These are phyloP conservation scores for Aspiorhynchus laticeps DNA, from an alignment of 2,113 vertebrate species.

Conservation along the genomic window DNA sequence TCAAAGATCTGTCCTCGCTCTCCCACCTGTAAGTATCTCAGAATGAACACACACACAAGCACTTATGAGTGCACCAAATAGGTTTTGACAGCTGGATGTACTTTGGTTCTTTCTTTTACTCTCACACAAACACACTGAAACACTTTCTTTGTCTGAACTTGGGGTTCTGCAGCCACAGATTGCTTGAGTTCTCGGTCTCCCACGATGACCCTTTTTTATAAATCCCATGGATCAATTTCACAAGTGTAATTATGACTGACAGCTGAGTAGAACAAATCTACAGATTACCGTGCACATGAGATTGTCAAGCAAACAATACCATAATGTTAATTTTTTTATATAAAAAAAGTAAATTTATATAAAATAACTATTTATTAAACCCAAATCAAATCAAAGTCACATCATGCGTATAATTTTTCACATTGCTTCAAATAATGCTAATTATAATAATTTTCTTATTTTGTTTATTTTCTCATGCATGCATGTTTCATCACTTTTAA, in stretches of 20 bases:
- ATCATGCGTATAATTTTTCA: background rate
- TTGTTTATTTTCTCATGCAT: too few species aligned
- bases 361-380: background rate
- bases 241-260: conserved; percentile 44
- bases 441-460: background rate
- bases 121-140: conserved; percentile 33
- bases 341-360: background rate
- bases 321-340: background rate
- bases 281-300: background rate
- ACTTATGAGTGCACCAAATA: conserved; percentile 15
- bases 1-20: conserved; percentile 91
- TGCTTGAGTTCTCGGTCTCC: conserved; percentile 16
- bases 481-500: background rate
- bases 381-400: background rate
- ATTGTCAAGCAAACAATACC: background rate
- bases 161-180: background rate
- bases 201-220: background rate
- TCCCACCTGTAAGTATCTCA: conserved; percentile 91
- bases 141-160: conserved; percentile 17
- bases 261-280: background rate
- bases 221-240: conserved; percentile 31
- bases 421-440: background rate
- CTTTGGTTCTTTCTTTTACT: conserved; percentile 8
- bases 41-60: conserved; percentile 32
- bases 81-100: conserved; percentile 26